Conservation (phyloP, 2,888 invertebrate species). For the Acheta domesticus region DNA sequence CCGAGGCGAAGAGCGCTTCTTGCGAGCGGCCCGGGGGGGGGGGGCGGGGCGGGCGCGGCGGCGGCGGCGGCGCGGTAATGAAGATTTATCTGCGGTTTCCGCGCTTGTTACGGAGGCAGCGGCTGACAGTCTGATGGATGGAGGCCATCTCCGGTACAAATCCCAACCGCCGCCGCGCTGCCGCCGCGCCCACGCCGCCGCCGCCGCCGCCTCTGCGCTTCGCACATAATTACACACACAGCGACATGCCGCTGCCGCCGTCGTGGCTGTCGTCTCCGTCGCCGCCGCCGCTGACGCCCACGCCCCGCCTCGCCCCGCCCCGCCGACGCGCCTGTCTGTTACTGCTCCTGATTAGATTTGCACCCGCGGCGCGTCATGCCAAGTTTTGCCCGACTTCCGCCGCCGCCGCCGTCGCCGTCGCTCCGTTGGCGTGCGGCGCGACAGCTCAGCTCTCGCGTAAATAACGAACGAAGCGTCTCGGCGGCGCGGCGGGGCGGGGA, state of each 20-base stretch:
- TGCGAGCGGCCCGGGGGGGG: not conserved
- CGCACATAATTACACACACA: slow-evolving; percentile 18
- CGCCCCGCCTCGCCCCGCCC: too few relatives aligned
- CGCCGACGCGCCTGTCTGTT: not conserved
- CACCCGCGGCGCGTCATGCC: not conserved
- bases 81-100: slow-evolving; percentile 35
- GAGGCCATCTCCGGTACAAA: slow-evolving; percentile 2
- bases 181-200: not conserved
- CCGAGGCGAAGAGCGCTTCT: too few relatives aligned
- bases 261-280: too few relatives aligned
- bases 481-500: not conserved
- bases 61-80: slow-evolving; percentile 23
- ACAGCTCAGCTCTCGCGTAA: not conserved
- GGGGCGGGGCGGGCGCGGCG: not conserved
- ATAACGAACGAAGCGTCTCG: not conserved
- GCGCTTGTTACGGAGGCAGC: slow-evolving; percentile 29
- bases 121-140: slow-evolving; percentile 18
- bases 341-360: slow-evolving; percentile 18
- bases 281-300: too few relatives aligned
- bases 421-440: not conserved
- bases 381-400: not conserved
- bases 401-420: not conserved
- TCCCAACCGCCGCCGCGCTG: not conserved
- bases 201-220: slow-evolving; percentile 5
- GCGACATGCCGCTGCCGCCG: not conserved